Evolutionary conservation across 2,113 vertebrate species (phyloP).

Genomic region (Aegotheles bennettii): DNA sequence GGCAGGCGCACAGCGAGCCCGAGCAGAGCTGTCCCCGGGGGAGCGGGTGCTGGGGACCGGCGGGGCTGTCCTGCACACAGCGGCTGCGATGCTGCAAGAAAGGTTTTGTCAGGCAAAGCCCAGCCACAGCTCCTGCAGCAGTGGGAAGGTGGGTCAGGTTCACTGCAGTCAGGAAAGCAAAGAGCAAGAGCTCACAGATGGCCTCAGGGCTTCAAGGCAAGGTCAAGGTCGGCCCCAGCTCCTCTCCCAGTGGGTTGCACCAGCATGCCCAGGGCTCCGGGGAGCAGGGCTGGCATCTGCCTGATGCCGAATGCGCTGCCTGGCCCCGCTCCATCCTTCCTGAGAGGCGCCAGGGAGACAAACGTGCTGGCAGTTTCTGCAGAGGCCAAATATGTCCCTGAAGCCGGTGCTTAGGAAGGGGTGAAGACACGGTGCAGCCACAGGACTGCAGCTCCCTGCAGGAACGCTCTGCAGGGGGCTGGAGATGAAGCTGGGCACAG

Average conservation of each 20-base stretch:
- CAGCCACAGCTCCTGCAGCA: fast-evolving
- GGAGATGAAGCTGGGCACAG: neutral
- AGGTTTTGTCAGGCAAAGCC: fast-evolving
- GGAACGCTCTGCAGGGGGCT: neutral
- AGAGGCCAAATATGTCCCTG: neutral
- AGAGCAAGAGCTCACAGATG: neutral
- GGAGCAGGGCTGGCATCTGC: neutral
- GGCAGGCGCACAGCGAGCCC: neutral
- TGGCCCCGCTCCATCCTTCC: neutral
- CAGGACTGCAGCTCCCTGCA: neutral
- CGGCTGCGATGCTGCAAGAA: fast-evolving
- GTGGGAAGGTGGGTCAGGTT: neutral
- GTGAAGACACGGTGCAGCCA: neutral
- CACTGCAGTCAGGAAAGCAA: fast-evolving
- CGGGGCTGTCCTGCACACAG: fast-evolving
- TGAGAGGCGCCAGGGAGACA: neutral
- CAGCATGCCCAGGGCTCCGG: fast-evolving
- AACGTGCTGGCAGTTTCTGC: neutral
- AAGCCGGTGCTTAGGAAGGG: neutral
- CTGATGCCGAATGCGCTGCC: neutral
- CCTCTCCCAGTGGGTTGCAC: no score
- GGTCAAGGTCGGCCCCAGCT: no score
- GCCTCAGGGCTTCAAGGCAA: neutral
- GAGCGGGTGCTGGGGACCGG: neutral
- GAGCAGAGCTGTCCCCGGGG: neutral